A percentile compares a stretch with the other conserved stretches of the same genome.
phyloP scores from a whole-genome alignment of 2,797 vertebrate species.

The Netta rufina region DNA sequence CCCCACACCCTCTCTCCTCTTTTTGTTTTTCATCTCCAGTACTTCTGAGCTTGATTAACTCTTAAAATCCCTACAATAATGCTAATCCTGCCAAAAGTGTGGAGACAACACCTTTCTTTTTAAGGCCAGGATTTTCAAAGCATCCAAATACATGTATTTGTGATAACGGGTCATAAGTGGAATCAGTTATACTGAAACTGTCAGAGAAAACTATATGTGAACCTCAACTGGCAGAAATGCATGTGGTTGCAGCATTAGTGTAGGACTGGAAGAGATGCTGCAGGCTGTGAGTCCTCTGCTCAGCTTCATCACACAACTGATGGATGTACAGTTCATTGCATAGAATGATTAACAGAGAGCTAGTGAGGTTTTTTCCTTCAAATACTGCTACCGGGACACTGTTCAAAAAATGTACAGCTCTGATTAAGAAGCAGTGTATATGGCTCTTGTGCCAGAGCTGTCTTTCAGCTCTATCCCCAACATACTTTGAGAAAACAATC shows the following conservation, averaged over 20 bases:
- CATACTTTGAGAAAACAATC: background rate
- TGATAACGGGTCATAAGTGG: background rate
- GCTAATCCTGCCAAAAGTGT: background rate
- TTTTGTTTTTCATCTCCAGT: slow-evolving; percentile 12
- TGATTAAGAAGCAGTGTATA: background rate
- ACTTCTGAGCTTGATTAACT: slow-evolving; percentile 47
- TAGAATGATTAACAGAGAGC: background rate
- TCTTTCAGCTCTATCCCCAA: background rate
- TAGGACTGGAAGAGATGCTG: background rate
- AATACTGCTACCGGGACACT: background rate
- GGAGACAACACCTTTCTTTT: background rate
- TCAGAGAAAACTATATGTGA: background rate
- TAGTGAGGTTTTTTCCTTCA: background rate
- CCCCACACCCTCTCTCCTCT: background rate
- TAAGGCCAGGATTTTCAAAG: background rate
- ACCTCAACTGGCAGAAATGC: background rate
- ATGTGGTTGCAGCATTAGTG: background rate
- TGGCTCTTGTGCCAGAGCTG: background rate
- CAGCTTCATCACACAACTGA: background rate
- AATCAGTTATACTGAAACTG: background rate
- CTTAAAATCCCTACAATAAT: background rate
- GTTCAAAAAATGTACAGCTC: background rate
- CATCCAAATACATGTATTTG: background rate
- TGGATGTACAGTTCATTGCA: background rate
- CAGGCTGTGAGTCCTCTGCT: background rate